A percentile compares a stretch with the other conserved stretches of the same genome.
Evolutionary conservation across 2,888 invertebrate genomes (phyloP).

Genomic region (Bimastos eiseni): DNA sequence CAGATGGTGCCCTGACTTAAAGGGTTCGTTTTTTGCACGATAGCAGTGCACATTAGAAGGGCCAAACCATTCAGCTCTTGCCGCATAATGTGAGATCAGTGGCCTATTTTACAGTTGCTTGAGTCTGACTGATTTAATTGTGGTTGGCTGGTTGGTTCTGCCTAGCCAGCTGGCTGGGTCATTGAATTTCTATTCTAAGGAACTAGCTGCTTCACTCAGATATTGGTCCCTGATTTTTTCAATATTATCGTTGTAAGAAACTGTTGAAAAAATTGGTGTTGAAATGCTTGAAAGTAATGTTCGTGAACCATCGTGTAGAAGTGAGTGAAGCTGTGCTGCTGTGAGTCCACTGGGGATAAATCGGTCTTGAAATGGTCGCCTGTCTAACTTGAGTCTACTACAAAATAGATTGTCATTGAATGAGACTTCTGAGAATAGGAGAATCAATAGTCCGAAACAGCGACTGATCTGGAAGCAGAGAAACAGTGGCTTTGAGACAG

Average conservation of each 20-base stretch:
- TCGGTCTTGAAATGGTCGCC: background rate
- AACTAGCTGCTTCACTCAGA: background rate
- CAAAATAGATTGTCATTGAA: background rate
- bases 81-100: background rate
- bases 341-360: background rate
- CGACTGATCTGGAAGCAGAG: background rate
- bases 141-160: background rate
- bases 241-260: background rate
- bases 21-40: background rate
- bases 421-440: background rate
- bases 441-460: background rate
- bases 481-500: background rate
- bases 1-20: background rate
- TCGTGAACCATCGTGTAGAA: background rate
- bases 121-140: background rate
- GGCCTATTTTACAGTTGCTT: background rate
- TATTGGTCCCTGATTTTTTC: background rate
- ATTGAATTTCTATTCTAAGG: background rate
- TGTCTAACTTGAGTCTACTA: background rate
- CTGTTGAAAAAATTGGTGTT: background rate
- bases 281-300: constrained; percentile 13
- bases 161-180: background rate
- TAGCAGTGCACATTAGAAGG: background rate
- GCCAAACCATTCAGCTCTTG: background rate
- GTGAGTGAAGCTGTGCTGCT: background rate